A percentile compares a stretch with the other conserved stretches of the same genome.
These are phyloP conservation scores for Ericerus pela DNA, from an alignment of 1,140 invertebrate species.

Conservation along the genomic window DNA sequence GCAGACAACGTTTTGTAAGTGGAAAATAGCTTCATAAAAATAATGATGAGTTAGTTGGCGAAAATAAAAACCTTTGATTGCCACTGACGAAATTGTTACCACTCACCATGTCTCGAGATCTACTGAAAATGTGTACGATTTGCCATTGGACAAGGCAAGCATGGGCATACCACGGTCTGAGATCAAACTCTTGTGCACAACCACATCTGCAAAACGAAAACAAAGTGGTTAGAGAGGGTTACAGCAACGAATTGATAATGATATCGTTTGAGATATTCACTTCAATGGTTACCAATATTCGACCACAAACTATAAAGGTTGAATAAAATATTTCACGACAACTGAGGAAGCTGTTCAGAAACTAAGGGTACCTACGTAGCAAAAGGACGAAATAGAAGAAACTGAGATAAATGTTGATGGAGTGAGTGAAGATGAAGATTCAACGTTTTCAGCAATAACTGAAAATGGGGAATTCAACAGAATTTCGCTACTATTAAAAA, in stretches of 20 bases:
- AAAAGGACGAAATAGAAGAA: too few species aligned
- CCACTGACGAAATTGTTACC: constrained; percentile 17
- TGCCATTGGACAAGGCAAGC: constrained; percentile 47
- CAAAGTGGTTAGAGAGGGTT: constrained; percentile 15
- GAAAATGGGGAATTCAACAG: too few species aligned
- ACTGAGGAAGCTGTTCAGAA: constrained; percentile 3
- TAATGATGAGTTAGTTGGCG: too few species aligned
- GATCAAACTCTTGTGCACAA: constrained; percentile 40
- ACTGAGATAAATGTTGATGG: too few species aligned
- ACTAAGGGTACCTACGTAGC: constrained; percentile 10
- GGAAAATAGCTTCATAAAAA: too few species aligned
- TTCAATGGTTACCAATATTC: constrained; percentile 11
- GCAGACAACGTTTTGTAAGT: too few species aligned
- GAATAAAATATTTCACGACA: background rate
- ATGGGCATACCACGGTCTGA: constrained; percentile 45
- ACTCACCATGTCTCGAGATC: constrained; percentile 48
- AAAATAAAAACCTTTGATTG: constrained; percentile 12
- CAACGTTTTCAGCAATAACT: too few species aligned
- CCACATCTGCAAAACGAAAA: constrained; percentile 27
- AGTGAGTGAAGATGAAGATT: too few species aligned
- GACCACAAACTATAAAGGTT: background rate
- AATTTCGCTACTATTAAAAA: too few species aligned
- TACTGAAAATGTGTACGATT: constrained; percentile 47
- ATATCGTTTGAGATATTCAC: constrained; percentile 15
- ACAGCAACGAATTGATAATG: constrained; percentile 18